Evolutionary conservation across 2,113 vertebrate genomes (phyloP).

Genomic region (Sphyrna mokarran): DNA sequence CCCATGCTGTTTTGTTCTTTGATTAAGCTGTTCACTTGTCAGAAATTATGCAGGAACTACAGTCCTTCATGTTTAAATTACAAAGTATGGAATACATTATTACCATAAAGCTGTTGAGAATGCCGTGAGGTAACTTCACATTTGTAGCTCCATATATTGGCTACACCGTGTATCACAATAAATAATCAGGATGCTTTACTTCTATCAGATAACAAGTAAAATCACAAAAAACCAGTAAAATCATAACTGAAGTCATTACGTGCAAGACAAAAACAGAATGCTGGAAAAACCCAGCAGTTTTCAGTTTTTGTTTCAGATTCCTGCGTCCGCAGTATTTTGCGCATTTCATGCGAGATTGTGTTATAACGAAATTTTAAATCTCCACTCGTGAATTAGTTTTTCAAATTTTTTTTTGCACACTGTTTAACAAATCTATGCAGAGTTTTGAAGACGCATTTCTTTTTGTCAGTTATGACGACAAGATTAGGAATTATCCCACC

Average conservation of each 20-base stretch:
- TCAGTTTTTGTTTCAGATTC: too few species aligned
- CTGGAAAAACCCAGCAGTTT: too few species aligned
- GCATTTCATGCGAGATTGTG: too few species aligned
- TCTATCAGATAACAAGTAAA: neutral
- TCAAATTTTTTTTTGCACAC: neutral
- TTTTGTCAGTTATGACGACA: too few species aligned
- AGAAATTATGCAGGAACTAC: neutral
- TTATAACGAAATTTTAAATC: neutral
- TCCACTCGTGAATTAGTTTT: neutral
- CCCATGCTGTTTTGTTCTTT: too few species aligned
- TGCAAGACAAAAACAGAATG: too few species aligned
- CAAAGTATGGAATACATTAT: neutral
- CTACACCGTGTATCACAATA: neutral
- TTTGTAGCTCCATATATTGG: neutral
- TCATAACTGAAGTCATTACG: too few species aligned
- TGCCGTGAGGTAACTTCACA: neutral
- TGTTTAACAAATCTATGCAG: neutral
- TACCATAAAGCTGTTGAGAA: neutral
- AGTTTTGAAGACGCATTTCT: too few species aligned
- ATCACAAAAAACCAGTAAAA: too few species aligned
- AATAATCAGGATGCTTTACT: neutral
- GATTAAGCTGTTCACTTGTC: neutral
- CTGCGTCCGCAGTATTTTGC: too few species aligned
- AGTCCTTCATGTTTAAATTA: neutral
- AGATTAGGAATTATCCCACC: too few species aligned